Evolutionary conservation across 1,140 invertebrate species (phyloP).

Genomic region (Drosophila miranda): DNA sequence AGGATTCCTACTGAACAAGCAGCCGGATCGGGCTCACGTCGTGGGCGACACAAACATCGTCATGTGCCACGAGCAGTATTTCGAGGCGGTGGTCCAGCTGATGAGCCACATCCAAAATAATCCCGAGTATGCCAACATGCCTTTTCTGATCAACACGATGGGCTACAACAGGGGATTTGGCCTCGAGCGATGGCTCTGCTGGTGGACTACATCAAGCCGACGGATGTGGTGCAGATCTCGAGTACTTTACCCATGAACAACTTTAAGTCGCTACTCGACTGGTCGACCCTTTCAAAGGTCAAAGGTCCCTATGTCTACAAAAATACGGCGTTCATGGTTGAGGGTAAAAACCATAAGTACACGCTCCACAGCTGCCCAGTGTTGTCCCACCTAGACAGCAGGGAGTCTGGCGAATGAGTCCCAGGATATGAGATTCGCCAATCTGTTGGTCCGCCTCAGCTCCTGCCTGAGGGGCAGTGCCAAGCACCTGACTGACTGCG

Average conservation of each 20-base stretch:
- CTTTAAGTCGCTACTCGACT: slow-evolving; percentile 81
- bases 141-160: slow-evolving; percentile 87
- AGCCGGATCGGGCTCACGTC: slow-evolving; percentile 77
- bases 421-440: slow-evolving; percentile 72
- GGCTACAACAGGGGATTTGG: slow-evolving; percentile 85
- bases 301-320: slow-evolving; percentile 51
- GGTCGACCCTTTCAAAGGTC: slow-evolving; percentile 64
- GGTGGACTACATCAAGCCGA: slow-evolving; percentile 83
- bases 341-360: slow-evolving; percentile 19
- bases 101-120: slow-evolving; percentile 65
- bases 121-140: slow-evolving; percentile 74
- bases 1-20: slow-evolving; percentile 83
- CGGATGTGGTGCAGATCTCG: slow-evolving; percentile 84
- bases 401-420: slow-evolving; percentile 59
- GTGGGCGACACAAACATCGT: slow-evolving; percentile 84
- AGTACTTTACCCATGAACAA: slow-evolving; percentile 83
- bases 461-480: slow-evolving; percentile 44
- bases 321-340: slow-evolving; percentile 19
- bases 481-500: slow-evolving; percentile 56
- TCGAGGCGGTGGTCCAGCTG: slow-evolving; percentile 82
- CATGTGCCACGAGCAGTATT: slow-evolving; percentile 83
- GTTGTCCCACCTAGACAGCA: slow-evolving; percentile 35
- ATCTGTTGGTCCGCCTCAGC: slow-evolving; percentile 63
- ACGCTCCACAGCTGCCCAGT: slow-evolving; percentile 45
- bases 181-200: slow-evolving; percentile 82